Evolutionary conservation across 23 tunicate species (phyloP), one percentile per base, ranked within the genome.

Genomic region (Styela plicata): DNA sequence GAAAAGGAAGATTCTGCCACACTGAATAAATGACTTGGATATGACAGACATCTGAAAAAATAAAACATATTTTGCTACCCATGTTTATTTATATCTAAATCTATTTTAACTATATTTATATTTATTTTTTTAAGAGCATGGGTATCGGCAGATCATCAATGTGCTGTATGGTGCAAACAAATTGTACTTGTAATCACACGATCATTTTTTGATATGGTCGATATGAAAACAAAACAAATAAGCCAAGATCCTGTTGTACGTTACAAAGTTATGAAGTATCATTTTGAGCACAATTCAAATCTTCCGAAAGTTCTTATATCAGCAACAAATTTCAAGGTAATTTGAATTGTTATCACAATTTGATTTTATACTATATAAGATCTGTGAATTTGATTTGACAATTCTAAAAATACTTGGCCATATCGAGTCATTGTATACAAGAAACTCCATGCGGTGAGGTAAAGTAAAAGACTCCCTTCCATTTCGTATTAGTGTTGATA

Each of bases 161-260:
- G 86, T 64, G 76, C 90, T 34, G 98, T 85, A 19, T 93, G 98
- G 98, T 93, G 98, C 84, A 93, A 88, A 65, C 98, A 93, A 63
- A 29, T 93, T 36, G 87, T 85, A 1, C 52, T 87, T 77, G 89
- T 80, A 1, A 85, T 86, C 1, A 74, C 87, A 2, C 68, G 98
- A 29, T 88, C 85, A 36, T 71, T 93, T 21, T 85, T 74, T 64
- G 88, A 85, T 69, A 36, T 82, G 34, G 63, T 88, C 32, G 92
- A 88, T 74, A 0, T 70, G 31, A 34, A 79, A 1, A 80, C 82
- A 19, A 36, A 63, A 1, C 93, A 88, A 82, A 33, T 93, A 2
- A 80, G 84, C 28, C 87, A 77, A 18, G 82, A 88, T 71, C 63
- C 61, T 2, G 33, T 17, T 20, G 31, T 65, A 30, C 85, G 98